Evolutionary conservation across 2,888 invertebrate species (phyloP).

Genomic region (Dusona sp.): DNA sequence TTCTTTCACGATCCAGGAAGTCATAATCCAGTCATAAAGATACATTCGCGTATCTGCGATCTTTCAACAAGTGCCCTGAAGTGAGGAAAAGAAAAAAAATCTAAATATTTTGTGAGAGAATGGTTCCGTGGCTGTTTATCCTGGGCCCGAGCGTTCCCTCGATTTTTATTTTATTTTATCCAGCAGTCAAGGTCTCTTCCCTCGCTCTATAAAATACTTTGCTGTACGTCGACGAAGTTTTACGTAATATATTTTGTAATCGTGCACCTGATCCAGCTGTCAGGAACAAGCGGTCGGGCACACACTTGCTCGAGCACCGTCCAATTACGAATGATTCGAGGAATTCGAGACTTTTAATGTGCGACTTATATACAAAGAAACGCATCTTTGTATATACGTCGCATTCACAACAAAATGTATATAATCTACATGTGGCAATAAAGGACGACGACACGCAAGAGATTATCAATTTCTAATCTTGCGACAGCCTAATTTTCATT

Average conservation of each 20-base stretch:
- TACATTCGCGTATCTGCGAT: slow-evolving; percentile 44
- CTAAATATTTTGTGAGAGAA: slow-evolving; percentile 31
- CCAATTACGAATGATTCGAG: slow-evolving; percentile 53
- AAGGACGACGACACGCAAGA: slow-evolving; percentile 16
- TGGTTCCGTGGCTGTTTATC: slow-evolving; percentile 30
- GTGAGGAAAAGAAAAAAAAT: slow-evolving; percentile 19
- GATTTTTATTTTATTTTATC: slow-evolving; percentile 28
- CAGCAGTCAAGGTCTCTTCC: slow-evolving; percentile 35
- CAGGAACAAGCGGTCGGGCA: slow-evolving; percentile 1
- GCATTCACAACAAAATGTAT: not conserved
- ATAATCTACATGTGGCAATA: not conserved
- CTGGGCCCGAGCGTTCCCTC: slow-evolving; percentile 12
- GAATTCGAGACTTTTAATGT: slow-evolving; percentile 8
- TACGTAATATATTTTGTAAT: slow-evolving; percentile 35
- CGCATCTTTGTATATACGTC: not conserved
- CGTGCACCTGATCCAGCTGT: slow-evolving; percentile 64
- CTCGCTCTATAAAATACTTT: slow-evolving; percentile 17
- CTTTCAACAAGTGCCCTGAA: slow-evolving; percentile 29
- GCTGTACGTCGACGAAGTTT: slow-evolving; percentile 21
- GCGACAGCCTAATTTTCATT: slow-evolving; percentile 57
- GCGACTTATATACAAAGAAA: slow-evolving; percentile 5
- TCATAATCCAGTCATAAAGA: slow-evolving; percentile 35
- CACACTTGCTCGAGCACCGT: not conserved
- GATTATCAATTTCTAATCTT: slow-evolving; percentile 60
- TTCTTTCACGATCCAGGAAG: slow-evolving; percentile 34